A percentile compares a stretch with the other conserved stretches of the same genome.
Evolutionary conservation across 37 sponge, comb jelly and placozoan species (phyloP).

Genomic region (Crambe crambe): DNA sequence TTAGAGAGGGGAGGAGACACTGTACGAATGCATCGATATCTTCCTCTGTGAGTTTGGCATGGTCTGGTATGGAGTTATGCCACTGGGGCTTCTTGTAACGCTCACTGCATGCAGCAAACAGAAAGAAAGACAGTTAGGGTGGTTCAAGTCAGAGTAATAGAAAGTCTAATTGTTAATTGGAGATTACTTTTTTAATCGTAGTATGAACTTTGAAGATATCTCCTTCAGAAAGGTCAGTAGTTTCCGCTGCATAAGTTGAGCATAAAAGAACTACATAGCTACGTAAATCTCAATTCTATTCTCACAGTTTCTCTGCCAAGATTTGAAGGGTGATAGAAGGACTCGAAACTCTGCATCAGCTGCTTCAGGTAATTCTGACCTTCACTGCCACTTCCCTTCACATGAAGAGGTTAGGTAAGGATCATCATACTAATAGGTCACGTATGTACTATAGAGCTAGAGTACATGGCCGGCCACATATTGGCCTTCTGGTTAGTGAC

Average conservation of each 20-base stretch:
- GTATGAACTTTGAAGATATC: constrained; percentile 35
- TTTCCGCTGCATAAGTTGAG: constrained; percentile 31
- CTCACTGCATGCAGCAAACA: constrained; percentile 52
- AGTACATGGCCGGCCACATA: not conserved
- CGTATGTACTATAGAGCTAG: not conserved
- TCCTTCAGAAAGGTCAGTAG: constrained; percentile 47
- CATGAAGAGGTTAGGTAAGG: not conserved
- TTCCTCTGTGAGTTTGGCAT: constrained; percentile 67
- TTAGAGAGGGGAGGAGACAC: constrained; percentile 66
- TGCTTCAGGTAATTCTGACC: constrained; percentile 64
- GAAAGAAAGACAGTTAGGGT: no score
- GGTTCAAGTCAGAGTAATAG: no score
- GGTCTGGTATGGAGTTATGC: constrained; percentile 58
- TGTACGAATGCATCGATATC: constrained; percentile 87
- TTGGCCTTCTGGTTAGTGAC: not conserved
- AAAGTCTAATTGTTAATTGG: not conserved
- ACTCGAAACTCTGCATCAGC: constrained; percentile 78
- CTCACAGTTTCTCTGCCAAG: constrained; percentile 74
- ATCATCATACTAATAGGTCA: not conserved
- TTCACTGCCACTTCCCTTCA: constrained; percentile 56
- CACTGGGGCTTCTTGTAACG: constrained; percentile 52
- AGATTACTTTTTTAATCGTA: constrained; percentile 48
- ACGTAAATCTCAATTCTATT: no score
- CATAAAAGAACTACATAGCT: no score
- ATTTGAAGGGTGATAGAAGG: constrained; percentile 93